Conservation (phyloP, 2,113 vertebrate species). For the Percopsis transmontana region DNA sequence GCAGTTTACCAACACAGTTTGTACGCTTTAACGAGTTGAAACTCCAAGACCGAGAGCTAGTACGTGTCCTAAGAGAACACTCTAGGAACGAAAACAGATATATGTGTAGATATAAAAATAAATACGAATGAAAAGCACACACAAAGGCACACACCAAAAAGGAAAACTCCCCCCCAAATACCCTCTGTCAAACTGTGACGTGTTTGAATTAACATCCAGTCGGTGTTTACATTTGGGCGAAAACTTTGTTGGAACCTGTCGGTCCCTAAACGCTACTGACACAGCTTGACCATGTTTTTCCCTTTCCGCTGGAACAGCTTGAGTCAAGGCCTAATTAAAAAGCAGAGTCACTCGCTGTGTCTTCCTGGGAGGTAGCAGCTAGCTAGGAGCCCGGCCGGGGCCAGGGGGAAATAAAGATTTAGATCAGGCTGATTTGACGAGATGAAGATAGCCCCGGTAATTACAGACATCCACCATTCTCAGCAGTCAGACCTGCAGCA, state of each 20-base stretch:
- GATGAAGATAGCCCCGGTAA: constrained; percentile 72
- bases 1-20: constrained; percentile 13
- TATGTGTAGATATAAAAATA: neutral
- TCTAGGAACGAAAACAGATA: constrained; percentile 15
- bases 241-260: constrained; percentile 64
- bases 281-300: constrained; percentile 69
- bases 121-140: neutral
- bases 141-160: neutral
- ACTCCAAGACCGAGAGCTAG: constrained; percentile 53
- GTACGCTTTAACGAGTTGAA: constrained; percentile 54
- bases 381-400: constrained; percentile 62
- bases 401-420: constrained; percentile 77
- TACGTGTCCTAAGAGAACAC: constrained; percentile 45
- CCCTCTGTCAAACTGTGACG: constrained; percentile 40
- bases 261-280: constrained; percentile 64
- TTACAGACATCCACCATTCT: constrained; percentile 76
- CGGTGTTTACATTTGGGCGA: constrained; percentile 62
- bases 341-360: constrained; percentile 56
- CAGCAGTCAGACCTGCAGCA: constrained; percentile 60
- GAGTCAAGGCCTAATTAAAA: constrained; percentile 78
- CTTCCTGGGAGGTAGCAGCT: constrained; percentile 74
- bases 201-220: constrained; percentile 65
- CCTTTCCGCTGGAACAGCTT: constrained; percentile 67
- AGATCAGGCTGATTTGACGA: constrained; percentile 75
- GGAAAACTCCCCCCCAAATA: constrained; percentile 28